Evolutionary conservation across 2,113 vertebrate genomes (phyloP).

Genomic region (Halcyon senegalensis): DNA sequence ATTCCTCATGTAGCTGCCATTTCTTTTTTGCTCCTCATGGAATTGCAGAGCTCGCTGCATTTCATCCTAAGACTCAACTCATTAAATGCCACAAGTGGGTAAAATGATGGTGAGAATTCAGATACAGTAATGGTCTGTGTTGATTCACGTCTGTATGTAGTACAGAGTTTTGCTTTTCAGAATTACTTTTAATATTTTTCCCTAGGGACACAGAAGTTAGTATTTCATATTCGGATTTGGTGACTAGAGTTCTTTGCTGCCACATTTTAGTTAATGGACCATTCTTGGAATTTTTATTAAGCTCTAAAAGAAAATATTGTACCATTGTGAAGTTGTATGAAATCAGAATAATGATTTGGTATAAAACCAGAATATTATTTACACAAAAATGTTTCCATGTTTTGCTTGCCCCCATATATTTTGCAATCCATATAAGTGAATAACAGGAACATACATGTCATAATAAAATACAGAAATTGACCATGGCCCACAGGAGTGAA

Average conservation of each 20-base stretch:
- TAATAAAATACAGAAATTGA: neutral
- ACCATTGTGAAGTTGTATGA: neutral
- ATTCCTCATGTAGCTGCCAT: neutral
- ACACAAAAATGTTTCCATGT: neutral
- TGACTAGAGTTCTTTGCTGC: neutral
- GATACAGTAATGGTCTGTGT: neutral
- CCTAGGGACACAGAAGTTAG: neutral
- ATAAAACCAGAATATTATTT: neutral
- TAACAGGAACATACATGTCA: neutral
- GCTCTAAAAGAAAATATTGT: neutral
- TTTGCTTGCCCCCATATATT: neutral
- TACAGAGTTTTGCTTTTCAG: neutral
- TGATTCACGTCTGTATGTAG: accelerated
- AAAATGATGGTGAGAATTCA: neutral
- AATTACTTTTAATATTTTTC: neutral
- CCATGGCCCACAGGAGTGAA: neutral
- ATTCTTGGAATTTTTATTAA: neutral
- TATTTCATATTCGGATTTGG: neutral
- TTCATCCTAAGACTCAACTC: neutral
- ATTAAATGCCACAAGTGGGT: neutral
- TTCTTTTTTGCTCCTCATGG: neutral
- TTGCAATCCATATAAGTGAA: neutral
- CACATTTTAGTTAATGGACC: neutral
- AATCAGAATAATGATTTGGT: neutral
- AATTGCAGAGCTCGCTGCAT: neutral